Percentiles rank a stretch among this genome's conserved stretches.
Evolutionary conservation across 2,888 invertebrate species (phyloP).

Genomic region (Eulithis prunata): DNA sequence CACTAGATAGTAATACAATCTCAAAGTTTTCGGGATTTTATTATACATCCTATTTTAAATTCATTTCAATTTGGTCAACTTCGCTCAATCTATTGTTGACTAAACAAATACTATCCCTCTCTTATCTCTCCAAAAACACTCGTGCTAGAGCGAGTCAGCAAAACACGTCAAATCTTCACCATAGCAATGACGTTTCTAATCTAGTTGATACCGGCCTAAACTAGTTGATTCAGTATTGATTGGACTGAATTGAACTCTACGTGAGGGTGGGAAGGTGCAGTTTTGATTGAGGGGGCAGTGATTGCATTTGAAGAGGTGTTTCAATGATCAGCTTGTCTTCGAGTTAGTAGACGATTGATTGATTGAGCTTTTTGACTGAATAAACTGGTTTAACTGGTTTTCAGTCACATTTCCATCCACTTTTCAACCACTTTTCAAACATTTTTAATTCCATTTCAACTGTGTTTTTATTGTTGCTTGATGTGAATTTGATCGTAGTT

Average conservation of each 20-base stretch:
- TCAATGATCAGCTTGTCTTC: not conserved
- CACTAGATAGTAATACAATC: no score
- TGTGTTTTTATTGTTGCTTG: no score
- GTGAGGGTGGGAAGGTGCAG: constrained; percentile 18
- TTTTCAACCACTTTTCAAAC: no score
- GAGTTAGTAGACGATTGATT: not conserved
- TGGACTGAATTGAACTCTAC: constrained; percentile 15
- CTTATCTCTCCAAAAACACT: constrained; percentile 6
- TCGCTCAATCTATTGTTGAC: not conserved
- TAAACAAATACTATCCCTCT: constrained; percentile 1
- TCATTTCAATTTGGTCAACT: no score
- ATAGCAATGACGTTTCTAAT: constrained; percentile 35
- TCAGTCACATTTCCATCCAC: not conserved
- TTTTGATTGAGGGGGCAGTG: constrained; percentile 24
- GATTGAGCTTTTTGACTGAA: no score
- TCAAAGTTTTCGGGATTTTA: no score
- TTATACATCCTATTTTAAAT: no score
- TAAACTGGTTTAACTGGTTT: no score
- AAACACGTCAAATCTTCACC: constrained; percentile 21
- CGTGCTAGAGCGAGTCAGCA: constrained; percentile 2
- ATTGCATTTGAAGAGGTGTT: constrained; percentile 21
- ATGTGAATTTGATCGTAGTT: no score
- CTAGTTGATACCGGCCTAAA: constrained; percentile 17
- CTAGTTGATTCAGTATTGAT: constrained; percentile 32
- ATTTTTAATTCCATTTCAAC: no score